Evolutionary conservation across 2,113 vertebrate genomes (phyloP), one percentile per base, ranked within the genome.

Genomic region (Fukomys damarensis): DNA sequence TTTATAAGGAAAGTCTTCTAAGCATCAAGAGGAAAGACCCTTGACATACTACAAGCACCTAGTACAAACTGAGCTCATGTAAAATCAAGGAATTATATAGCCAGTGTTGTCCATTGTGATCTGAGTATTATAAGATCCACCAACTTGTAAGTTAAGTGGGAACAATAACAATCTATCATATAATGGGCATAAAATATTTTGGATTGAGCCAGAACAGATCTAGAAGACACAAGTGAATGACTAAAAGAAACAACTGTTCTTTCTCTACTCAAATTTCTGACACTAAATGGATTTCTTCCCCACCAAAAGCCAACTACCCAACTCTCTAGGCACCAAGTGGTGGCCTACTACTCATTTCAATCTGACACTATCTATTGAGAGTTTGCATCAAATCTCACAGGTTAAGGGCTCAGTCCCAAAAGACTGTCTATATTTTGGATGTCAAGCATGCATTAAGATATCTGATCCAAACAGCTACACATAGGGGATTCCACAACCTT

Each of bases 161-260:
- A 7, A 8, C 11, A 46, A 81, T 35, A 95, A 32, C 30, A 65
- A 41, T 68, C 30, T 32, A 38, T 63, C 49, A 32, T 6, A 79
- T 61, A 80, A 19, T n/a, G 43, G 66, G 68, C 74, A 61, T 19
- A 63, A 9, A 32, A 56, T 17, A 32, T 82, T 94, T 91, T 70
- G 24, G 52, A 63, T 3, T 66, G 80, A 92, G 32, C 38, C 7
- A 83, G 41, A 83, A 54, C 79, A 91, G 46, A 63, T 83, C 66
- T 72, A 65, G 72, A 89, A 61, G 56, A 86, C 49, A 91, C 20
- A 92, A 65, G 72, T 46, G 43, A 96, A 22, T 95, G 41, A 49
- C 83, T 74, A 17, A 9, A 43, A 38, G 74, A 61, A 46, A 58
- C 5, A 84, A 24, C 65, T 61, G 49, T 54, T 76, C 89, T 79